phyloP scores from a whole-genome alignment of 1,140 invertebrate species.

The Drosophila asahinai region DNA sequence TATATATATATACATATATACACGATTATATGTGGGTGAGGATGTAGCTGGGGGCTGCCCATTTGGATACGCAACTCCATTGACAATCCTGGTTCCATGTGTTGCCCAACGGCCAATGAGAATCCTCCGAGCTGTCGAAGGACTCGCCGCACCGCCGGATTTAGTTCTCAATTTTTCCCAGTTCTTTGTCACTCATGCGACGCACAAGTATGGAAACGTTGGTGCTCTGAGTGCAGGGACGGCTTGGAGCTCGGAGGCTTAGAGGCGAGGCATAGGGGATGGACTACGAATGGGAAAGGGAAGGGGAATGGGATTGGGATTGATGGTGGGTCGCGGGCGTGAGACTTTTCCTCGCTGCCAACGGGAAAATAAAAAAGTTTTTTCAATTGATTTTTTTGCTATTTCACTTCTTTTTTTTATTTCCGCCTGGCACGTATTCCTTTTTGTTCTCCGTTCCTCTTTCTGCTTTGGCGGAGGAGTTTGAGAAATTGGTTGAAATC shows the following conservation, averaged over 20 bases:
- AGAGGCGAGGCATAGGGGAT: neutral
- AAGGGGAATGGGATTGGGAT: conserved; percentile 4
- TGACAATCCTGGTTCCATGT: conserved; percentile 76
- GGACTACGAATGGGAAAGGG: neutral
- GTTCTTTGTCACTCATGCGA: conserved; percentile 80
- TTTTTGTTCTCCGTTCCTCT: conserved; percentile 12
- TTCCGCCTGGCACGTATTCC: conserved; percentile 62
- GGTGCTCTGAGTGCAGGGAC: conserved; percentile 10
- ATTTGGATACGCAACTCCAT: conserved; percentile 74
- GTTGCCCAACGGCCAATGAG: conserved; percentile 72
- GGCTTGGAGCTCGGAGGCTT: conserved; percentile 7
- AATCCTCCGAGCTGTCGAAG: conserved; percentile 64
- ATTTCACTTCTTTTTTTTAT: conserved; percentile 63
- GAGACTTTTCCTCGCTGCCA: conserved; percentile 47
- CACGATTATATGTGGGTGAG: conserved; percentile 4
- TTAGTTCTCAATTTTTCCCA: conserved; percentile 75
- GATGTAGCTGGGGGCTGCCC: conserved; percentile 41
- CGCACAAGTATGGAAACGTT: conserved; percentile 57
- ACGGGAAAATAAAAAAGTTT: conserved; percentile 61
- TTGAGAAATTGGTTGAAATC: conserved; percentile 82
- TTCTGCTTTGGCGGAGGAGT: conserved; percentile 33
- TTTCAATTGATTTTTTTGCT: conserved; percentile 80
- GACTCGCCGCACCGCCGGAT: conserved; percentile 53
- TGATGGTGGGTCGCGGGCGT: conserved; percentile 49
- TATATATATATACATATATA: conserved; percentile 30